phyloP scores from a whole-genome alignment of 2,888 invertebrate genomes.

The Neoascia interrupta region DNA sequence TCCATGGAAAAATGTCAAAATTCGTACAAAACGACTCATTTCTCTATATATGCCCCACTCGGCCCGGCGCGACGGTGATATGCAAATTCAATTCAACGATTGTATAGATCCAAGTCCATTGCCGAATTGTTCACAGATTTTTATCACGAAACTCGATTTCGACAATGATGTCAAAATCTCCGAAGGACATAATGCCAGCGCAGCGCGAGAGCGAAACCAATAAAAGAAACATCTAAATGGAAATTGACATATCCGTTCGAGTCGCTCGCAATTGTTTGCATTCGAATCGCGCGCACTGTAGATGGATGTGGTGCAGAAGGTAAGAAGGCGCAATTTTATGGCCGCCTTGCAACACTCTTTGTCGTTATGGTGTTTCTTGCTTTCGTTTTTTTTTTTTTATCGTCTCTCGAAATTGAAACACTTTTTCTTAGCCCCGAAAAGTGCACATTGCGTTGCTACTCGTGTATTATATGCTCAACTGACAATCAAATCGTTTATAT shows the following conservation, averaged over 20 bases:
- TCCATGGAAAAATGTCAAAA: slow-evolving; percentile 64
- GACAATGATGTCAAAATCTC: slow-evolving; percentile 52
- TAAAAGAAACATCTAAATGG: slow-evolving; percentile 69
- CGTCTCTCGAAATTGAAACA: slow-evolving; percentile 47
- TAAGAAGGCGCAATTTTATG: slow-evolving; percentile 65
- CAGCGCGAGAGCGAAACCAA: slow-evolving; percentile 58
- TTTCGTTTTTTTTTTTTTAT: slow-evolving; percentile 47
- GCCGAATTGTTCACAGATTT: slow-evolving; percentile 56
- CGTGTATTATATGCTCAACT: too few relatives aligned
- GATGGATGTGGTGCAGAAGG: slow-evolving; percentile 52
- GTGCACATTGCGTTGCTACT: slow-evolving; percentile 63
- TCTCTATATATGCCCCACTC: slow-evolving; percentile 32
- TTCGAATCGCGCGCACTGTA: slow-evolving; percentile 6
- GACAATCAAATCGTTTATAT: slow-evolving; percentile 69
- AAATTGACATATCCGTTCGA: slow-evolving; percentile 66
- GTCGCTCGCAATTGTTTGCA: slow-evolving; percentile 42
- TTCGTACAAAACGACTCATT: slow-evolving; percentile 36
- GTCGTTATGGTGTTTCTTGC: background rate
- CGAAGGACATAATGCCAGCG: slow-evolving; percentile 42
- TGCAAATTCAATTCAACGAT: slow-evolving; percentile 45
- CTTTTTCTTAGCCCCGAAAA: slow-evolving; percentile 17
- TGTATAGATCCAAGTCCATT: slow-evolving; percentile 18
- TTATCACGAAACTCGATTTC: slow-evolving; percentile 47
- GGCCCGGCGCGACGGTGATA: slow-evolving; percentile 2
- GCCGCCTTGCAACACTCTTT: slow-evolving; percentile 58